Evolutionary conservation across 2,113 vertebrate genomes (phyloP), one percentile per base, ranked within the genome.

Genomic region (Scomber colias): DNA sequence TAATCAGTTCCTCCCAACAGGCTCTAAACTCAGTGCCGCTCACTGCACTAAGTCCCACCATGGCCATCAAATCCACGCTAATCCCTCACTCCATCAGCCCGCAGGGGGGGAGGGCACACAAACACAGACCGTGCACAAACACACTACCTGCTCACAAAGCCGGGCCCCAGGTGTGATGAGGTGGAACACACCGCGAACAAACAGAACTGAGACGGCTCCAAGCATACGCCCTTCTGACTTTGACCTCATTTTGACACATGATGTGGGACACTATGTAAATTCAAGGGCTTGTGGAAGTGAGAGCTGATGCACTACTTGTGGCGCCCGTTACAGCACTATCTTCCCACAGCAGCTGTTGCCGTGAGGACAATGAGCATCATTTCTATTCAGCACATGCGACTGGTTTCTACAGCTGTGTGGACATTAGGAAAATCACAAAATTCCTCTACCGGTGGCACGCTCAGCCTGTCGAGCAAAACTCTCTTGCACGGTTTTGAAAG

Each of bases 11-110:
- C 71, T 79, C 82, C 79, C 77, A 51, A 63, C 81, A 67, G 87
- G 65, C 78, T 92, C 72, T 85, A 78, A 82, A 89, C 83, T 89
- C 79, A 81, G 83, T 11, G 5, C 65, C 57, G 35, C 82, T 86
- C 44, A 54, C 74, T 63, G 69, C 87, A 69, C 77, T 90, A 90
- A 92, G 54, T 90, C 87, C 87, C 77, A 85, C 46, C 48, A 56
- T 50, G 84, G 85, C 83, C 83, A 84, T 92, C 88, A 94, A 94
- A 95, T 93, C 93, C 87, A 81, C 19, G 71, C 61, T 94, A 95
- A 95, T 93, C 92, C 92, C 77, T 76, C 71, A 80, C 68, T 81
- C 72, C 77, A 65, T 67, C 48, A 77, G 75, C 54, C 11, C 65
- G 62, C 67, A 12, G 72, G 46, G 15, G 62, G 71, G 69, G 40